phyloP scores from a whole-genome alignment of 1,140 invertebrate species.

The Drosophila pachea region DNA sequence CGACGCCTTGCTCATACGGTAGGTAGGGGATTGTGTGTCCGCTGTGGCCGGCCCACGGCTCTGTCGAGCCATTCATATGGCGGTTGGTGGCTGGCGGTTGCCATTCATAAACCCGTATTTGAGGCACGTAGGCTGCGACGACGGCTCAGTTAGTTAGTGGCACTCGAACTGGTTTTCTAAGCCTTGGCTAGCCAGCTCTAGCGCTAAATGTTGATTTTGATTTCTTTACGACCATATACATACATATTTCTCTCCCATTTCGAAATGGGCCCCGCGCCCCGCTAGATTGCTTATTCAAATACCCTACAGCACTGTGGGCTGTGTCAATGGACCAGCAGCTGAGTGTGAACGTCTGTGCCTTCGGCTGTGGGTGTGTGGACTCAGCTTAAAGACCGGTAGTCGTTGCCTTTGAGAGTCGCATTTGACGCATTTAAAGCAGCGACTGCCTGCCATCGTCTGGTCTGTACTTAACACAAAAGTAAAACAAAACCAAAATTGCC shows the following conservation, averaged over 20 bases:
- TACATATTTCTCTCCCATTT: slow-evolving; percentile 43
- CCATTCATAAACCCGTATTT: slow-evolving; percentile 75
- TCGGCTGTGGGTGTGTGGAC: slow-evolving; percentile 14
- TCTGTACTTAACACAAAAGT: slow-evolving; percentile 16
- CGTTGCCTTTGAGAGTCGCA: slow-evolving; percentile 20
- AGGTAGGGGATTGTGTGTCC: slow-evolving; percentile 10
- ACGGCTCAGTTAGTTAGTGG: slow-evolving; percentile 62
- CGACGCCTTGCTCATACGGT: slow-evolving; percentile 4
- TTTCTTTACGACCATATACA: slow-evolving; percentile 61
- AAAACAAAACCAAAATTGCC: slow-evolving; percentile 9
- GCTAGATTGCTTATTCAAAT: slow-evolving; percentile 58
- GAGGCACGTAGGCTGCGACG: slow-evolving; percentile 65
- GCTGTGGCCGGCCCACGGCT: slow-evolving; percentile 36
- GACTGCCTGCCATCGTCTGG: neutral
- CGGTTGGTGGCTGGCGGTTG: slow-evolving; percentile 7
- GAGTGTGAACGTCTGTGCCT: neutral
- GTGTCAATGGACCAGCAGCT: slow-evolving; percentile 30
- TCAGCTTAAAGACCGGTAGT: slow-evolving; percentile 42
- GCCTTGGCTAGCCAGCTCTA: slow-evolving; percentile 10
- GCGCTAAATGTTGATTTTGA: slow-evolving; percentile 53
- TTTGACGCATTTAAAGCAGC: slow-evolving; percentile 33
- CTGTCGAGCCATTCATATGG: slow-evolving; percentile 62
- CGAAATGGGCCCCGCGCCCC: neutral
- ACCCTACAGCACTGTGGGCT: slow-evolving; percentile 34
- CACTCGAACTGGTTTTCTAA: slow-evolving; percentile 63